Base-by-base conservation (phyloP, 1,140 invertebrate species). In the Zaprionus vittiger region DNA sequence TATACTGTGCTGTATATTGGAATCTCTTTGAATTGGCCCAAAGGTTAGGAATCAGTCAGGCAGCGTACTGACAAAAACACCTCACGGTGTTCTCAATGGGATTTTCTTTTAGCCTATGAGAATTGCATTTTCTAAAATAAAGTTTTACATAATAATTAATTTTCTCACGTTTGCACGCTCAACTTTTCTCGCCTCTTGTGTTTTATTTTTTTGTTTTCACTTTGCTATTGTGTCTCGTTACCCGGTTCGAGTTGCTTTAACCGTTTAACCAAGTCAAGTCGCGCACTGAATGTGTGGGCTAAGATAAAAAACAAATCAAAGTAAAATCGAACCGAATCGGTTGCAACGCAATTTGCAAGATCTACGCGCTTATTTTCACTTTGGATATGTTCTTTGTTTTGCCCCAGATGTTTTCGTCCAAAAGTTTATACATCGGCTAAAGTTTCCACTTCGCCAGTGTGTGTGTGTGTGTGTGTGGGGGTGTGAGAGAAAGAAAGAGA, bases 351-450 rank as follows among this genome's bases (percentile, higher is more conserved):
- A 77, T 77, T 73, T 22, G 38, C 59, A 59, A 55, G 47, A 77
- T 73, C 63, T 77, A 77, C 74, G 74, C 70, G 64, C 57, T 77
- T 62, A 63, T 67, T 73, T 77, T 77, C 31, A 67, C 56, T 49
- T 72, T 66, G 56, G 37, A 65, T 65, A 61, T 31, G 20, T 73
- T 73, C 56, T 73, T 83, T 66, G 68, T 79, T 76, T 67, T 76
- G 41, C 56, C 28, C 26, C 49, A 73, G 70, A 77, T 79, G 56
- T 64, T 64, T 79, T 55, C 70, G 89, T 84, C 72, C 76, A 84
- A 89, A 89, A 89, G 85, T 89, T 69, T 87, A 84, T 87, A 87
- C 68, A 79, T 71, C 34, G 68, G 71, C 63, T 55, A 76, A 81
- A 71, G 62, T 64, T 76, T 44, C 31, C 5, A 26, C 44, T 20